phyloP scores from a whole-genome alignment of 2,888 invertebrate species.

The Luffia ferchaultella region DNA sequence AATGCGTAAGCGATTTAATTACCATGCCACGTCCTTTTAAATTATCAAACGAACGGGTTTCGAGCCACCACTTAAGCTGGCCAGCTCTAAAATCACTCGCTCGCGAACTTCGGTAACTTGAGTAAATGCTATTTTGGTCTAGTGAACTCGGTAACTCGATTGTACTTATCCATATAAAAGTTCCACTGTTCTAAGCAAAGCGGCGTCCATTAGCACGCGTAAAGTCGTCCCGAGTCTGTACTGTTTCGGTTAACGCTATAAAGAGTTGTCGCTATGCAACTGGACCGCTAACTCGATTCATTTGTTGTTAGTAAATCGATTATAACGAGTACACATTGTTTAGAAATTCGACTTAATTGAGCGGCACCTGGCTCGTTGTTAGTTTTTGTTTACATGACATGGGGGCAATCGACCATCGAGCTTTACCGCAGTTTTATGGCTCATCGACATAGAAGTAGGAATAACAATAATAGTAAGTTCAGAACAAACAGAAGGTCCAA shows the following conservation, averaged over 20 bases:
- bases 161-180: slow-evolving; percentile 56
- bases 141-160: slow-evolving; percentile 39
- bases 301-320: slow-evolving; percentile 4
- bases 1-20: slow-evolving; percentile 2
- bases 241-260: slow-evolving; percentile 56
- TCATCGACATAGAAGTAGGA: too few species aligned
- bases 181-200: slow-evolving; percentile 43
- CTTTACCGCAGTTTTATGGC: too few species aligned
- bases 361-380: too few species aligned
- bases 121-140: slow-evolving; percentile 36
- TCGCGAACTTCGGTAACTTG: slow-evolving; percentile 11
- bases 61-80: slow-evolving; percentile 1
- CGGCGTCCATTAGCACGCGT: slow-evolving; percentile 50
- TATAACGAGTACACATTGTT: slow-evolving; percentile 20
- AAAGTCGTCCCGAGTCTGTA: slow-evolving; percentile 42
- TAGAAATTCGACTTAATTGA: slow-evolving; percentile 12
- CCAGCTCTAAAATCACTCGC: slow-evolving; percentile 14
- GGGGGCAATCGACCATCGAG: too few species aligned
- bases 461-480: too few species aligned
- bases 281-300: slow-evolving; percentile 23
- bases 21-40: not conserved
- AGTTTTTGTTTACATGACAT: too few species aligned
- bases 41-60: slow-evolving; percentile 2
- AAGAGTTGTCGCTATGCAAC: slow-evolving; percentile 32
- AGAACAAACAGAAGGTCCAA: too few species aligned